Percentiles rank a stretch among this genome's conserved stretches.
Conservation (phyloP, 2,888 invertebrate species). For the Oligia latruncula region DNA sequence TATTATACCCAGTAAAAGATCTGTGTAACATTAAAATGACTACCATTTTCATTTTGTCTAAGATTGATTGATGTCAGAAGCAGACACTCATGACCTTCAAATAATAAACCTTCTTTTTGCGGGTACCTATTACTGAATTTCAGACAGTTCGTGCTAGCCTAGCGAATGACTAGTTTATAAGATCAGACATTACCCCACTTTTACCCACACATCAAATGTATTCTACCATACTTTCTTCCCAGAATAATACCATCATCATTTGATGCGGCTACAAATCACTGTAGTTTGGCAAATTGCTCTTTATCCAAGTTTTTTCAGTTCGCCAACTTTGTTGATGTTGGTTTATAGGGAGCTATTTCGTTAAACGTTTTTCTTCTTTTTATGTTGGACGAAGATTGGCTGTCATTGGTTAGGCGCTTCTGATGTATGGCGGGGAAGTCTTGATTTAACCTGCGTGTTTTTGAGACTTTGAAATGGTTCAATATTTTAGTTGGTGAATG, state of each 20-base stretch:
- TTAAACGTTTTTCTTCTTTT: constrained; percentile 58
- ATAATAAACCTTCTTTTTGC: background rate
- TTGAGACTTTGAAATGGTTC: background rate
- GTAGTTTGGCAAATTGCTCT: constrained; percentile 71
- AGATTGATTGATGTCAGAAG: background rate
- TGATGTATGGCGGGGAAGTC: background rate
- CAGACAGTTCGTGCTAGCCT: background rate
- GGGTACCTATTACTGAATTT: background rate
- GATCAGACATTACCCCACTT: constrained; percentile 33
- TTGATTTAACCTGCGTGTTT: background rate
- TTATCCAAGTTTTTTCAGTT: constrained; percentile 65
- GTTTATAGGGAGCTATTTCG: constrained; percentile 58
- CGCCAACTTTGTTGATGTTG: constrained; percentile 59
- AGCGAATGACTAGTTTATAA: constrained; percentile 14
- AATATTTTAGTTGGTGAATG: background rate
- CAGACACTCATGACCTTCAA: background rate
- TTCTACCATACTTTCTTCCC: constrained; percentile 50
- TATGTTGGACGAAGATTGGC: constrained; percentile 46
- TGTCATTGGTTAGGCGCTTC: constrained; percentile 32
- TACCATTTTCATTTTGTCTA: background rate
- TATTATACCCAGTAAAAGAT: background rate
- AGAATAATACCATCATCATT: constrained; percentile 72
- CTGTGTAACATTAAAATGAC: background rate
- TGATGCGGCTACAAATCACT: constrained; percentile 70
- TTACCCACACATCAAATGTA: constrained; percentile 52